Conservation (phyloP, 2,888 invertebrate genomes). For the Mythimna pallens region DNA sequence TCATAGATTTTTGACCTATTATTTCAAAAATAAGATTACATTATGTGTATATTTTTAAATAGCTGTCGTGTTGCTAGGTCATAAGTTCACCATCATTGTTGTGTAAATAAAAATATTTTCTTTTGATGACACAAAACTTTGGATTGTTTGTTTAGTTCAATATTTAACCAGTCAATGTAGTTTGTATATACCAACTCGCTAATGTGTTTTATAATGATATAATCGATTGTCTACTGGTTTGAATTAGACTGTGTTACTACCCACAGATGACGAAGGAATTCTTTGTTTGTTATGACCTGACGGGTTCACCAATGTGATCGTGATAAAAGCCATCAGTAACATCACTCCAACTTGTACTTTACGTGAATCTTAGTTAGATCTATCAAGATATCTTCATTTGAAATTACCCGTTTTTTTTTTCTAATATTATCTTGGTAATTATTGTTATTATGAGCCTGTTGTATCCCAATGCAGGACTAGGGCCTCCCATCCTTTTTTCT, state of each 20-base stretch:
- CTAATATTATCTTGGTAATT: too few relatives aligned
- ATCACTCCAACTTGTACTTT: not conserved
- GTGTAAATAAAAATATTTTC: not conserved
- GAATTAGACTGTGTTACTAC: constrained; percentile 3
- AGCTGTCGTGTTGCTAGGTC: not conserved
- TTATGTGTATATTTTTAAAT: not conserved
- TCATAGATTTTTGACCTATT: not conserved
- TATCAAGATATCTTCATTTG: not conserved
- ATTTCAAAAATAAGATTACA: constrained; percentile 9
- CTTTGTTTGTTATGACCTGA: constrained; percentile 7
- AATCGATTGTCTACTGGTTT: constrained; percentile 22
- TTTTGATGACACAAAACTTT: not conserved
- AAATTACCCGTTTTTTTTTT: too few relatives aligned
- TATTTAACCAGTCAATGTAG: constrained; percentile 15
- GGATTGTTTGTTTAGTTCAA: constrained; percentile 17
- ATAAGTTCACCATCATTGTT: not conserved
- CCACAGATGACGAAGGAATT: constrained; percentile 1
- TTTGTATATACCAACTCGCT: constrained; percentile 16
- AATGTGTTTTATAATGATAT: constrained; percentile 19
- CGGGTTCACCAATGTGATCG: too few relatives aligned
- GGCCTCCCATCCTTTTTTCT: too few relatives aligned
- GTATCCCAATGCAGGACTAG: too few relatives aligned
- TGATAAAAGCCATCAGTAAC: not conserved
- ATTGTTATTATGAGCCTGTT: too few relatives aligned
- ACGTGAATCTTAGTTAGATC: not conserved